phyloP scores from a whole-genome alignment of 2,113 vertebrate species.

The Gallinago undulata region DNA sequence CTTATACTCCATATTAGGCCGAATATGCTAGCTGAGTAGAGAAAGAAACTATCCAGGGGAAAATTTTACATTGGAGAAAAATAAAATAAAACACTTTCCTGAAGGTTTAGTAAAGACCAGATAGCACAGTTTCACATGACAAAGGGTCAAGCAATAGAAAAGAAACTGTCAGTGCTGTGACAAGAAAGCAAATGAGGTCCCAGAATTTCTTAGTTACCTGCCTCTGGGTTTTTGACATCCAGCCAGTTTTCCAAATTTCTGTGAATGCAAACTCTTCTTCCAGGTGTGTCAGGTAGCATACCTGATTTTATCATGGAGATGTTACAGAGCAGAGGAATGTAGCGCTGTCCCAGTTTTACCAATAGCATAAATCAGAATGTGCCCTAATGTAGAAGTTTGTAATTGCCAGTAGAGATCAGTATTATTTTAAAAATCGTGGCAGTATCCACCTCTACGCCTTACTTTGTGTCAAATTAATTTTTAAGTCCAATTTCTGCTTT shows the following conservation, averaged over 20 bases:
- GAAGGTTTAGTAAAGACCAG: not conserved
- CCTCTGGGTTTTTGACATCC: not conserved
- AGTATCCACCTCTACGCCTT: not conserved
- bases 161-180: not conserved
- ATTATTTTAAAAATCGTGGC: not conserved
- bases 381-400: not conserved
- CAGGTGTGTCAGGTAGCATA: not conserved
- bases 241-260: not conserved
- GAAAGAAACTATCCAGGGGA: not conserved
- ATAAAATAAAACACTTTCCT: not conserved
- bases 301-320: not conserved
- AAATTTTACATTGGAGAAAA: not conserved
- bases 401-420: not conserved
- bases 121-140: not conserved
- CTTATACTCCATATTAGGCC: not conserved
- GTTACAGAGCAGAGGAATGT: not conserved
- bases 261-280: not conserved
- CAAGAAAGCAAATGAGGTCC: not conserved
- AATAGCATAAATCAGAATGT: not conserved
- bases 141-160: not conserved
- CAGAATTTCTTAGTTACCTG: not conserved
- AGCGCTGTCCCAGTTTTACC: not conserved
- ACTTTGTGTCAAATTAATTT: not conserved
- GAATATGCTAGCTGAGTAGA: not conserved
- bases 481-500: not conserved